Conservation (phyloP, 2,888 invertebrate genomes). For the Pseudanteris insignis region DNA sequence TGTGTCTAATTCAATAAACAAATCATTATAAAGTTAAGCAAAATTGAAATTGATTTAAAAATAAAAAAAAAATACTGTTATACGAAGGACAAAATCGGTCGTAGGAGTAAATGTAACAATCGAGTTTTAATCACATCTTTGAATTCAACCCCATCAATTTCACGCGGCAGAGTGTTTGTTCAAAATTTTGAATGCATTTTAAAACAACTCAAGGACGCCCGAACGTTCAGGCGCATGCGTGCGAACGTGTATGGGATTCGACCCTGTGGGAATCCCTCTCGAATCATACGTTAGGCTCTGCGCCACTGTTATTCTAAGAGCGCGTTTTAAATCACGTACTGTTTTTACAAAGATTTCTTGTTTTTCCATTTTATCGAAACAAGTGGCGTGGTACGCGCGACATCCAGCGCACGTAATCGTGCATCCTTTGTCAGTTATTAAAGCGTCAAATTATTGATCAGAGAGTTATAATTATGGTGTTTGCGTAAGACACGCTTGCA, state of each 20-base stretch:
- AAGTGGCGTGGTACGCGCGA: constrained; percentile 2
- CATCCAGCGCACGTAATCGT: background rate
- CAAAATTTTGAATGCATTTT: constrained; percentile 56
- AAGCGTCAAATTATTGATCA: constrained; percentile 52
- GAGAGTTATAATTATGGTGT: constrained; percentile 60
- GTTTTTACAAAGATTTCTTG: constrained; percentile 25
- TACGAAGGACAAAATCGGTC: no score
- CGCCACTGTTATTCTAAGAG: constrained; percentile 21
- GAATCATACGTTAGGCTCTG: constrained; percentile 3
- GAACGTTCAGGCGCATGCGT: constrained; percentile 9
- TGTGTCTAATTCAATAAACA: no score
- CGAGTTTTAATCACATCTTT: no score
- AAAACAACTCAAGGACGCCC: constrained; percentile 49
- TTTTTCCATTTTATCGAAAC: constrained; percentile 13
- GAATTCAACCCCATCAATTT: constrained; percentile 45
- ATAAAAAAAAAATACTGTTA: no score
- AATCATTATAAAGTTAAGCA: no score
- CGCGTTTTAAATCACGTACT: constrained; percentile 34
- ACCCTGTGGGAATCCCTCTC: constrained; percentile 28
- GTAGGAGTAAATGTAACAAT: no score
- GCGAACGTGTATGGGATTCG: constrained; percentile 6
- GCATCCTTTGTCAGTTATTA: constrained; percentile 10
- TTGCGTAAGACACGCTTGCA: constrained; percentile 51
- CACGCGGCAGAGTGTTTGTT: constrained; percentile 52
- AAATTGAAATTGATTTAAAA: no score